Conservation (phyloP, 2,113 vertebrate species). For the Centropus unirufus region DNA sequence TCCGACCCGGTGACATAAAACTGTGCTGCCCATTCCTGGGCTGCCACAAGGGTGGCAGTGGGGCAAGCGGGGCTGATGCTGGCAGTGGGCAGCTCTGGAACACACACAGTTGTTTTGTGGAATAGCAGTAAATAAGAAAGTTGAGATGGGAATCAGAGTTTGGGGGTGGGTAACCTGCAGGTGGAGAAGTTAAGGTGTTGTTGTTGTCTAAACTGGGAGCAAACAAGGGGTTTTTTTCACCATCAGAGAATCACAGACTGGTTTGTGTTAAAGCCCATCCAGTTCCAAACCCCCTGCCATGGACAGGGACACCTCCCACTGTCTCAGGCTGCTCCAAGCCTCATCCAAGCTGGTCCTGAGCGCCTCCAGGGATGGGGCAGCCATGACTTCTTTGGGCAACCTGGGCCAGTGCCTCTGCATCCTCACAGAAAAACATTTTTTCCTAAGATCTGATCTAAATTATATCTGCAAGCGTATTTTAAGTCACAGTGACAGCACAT, state of each 20-base stretch:
- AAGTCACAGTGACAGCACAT: not conserved
- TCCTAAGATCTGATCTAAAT: no score
- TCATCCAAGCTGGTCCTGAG: no score
- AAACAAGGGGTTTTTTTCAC: not conserved
- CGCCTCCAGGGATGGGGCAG: no score
- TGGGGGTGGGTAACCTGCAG: not conserved
- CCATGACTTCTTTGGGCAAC: no score
- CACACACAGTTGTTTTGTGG: not conserved
- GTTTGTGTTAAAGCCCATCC: no score
- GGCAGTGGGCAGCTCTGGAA: not conserved
- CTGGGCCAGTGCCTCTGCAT: no score
- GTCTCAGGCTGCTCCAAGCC: no score
- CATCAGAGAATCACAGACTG: no score
- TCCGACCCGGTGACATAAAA: not conserved
- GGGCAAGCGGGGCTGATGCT: not conserved
- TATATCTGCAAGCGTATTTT: not conserved
- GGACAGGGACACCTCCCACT: no score
- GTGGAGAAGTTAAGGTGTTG: not conserved
- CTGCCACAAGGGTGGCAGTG: not conserved
- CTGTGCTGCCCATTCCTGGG: not conserved
- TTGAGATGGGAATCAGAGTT: not conserved
- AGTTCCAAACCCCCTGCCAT: no score
- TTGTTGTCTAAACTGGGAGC: not conserved
- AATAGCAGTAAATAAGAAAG: not conserved
- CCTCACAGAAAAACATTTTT: no score